Conservation (phyloP, 2,888 invertebrate genomes). For the Latrodectus hesperus region DNA sequence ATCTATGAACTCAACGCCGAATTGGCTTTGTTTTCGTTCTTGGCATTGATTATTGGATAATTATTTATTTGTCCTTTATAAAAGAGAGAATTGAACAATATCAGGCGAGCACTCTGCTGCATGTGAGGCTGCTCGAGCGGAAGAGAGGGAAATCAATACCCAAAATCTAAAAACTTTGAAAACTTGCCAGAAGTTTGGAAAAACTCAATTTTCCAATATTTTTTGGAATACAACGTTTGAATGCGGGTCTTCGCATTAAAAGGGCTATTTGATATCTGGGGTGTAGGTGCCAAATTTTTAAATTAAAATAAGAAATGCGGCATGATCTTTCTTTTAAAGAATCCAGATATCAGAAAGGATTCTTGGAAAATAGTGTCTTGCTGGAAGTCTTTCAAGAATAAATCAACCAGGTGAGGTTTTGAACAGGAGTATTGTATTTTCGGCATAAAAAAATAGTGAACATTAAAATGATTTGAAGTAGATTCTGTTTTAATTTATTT, state of each 20-base stretch:
- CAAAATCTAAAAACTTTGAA: slow-evolving; percentile 35
- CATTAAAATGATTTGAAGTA: too few relatives aligned
- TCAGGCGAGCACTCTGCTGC: slow-evolving; percentile 10
- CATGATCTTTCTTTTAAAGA: too few relatives aligned
- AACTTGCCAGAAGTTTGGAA: slow-evolving; percentile 42
- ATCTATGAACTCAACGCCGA: neutral
- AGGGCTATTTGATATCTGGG: slow-evolving; percentile 9
- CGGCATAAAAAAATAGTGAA: too few relatives aligned
- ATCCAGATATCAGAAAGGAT: too few relatives aligned
- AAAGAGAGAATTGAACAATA: slow-evolving; percentile 14
- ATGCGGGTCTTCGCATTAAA: slow-evolving; percentile 19
- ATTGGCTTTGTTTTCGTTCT: slow-evolving; percentile 25
- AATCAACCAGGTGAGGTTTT: too few relatives aligned
- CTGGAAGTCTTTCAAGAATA: too few relatives aligned
- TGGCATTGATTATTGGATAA: slow-evolving; percentile 47
- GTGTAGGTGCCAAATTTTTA: slow-evolving; percentile 22
- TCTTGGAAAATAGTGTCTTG: too few relatives aligned
- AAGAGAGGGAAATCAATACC: slow-evolving; percentile 31
- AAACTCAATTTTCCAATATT: slow-evolving; percentile 43
- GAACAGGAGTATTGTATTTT: too few relatives aligned
- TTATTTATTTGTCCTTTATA: slow-evolving; percentile 32
- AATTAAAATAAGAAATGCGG: neutral
- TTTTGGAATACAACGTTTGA: slow-evolving; percentile 4
- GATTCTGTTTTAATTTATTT: too few relatives aligned
- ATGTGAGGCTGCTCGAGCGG: neutral